phyloP scores from a whole-genome alignment of 2,888 invertebrate species.

The Agonum fuliginosum region DNA sequence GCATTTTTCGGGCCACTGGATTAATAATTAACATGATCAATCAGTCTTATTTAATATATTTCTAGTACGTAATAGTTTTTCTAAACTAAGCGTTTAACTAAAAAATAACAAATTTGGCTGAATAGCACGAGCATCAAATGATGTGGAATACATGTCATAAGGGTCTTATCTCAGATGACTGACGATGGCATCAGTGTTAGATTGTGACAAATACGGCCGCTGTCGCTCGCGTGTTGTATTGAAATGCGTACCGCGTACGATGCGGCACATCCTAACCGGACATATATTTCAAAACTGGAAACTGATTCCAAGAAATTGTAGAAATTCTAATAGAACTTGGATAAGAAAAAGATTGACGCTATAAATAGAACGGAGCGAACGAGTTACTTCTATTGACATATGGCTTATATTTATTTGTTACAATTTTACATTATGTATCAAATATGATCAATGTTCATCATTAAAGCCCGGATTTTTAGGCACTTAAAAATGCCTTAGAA shows the following conservation, averaged over 20 bases:
- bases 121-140: no score
- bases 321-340: conserved; percentile 56
- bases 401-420: conserved; percentile 4
- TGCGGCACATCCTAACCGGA: conserved; percentile 49
- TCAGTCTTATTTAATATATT: no score
- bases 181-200: conserved; percentile 26
- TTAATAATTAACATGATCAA: no score
- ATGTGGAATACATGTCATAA: conserved; percentile 27
- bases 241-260: conserved; percentile 31
- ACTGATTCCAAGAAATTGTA: conserved; percentile 55
- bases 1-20: no score
- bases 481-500: no score
- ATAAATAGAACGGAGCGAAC: conserved; percentile 47
- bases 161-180: conserved; percentile 37
- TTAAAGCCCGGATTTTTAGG: no score
- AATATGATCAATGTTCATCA: no score
- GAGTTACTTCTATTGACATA: not conserved
- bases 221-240: not conserved
- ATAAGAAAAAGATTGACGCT: conserved; percentile 49
- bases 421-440: not conserved
- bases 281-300: conserved; percentile 54
- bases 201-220: conserved; percentile 49
- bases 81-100: no score
- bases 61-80: no score
- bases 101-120: no score